Conservation (phyloP, 2,113 vertebrate species). For the Phalacrocorax pelagicus region DNA sequence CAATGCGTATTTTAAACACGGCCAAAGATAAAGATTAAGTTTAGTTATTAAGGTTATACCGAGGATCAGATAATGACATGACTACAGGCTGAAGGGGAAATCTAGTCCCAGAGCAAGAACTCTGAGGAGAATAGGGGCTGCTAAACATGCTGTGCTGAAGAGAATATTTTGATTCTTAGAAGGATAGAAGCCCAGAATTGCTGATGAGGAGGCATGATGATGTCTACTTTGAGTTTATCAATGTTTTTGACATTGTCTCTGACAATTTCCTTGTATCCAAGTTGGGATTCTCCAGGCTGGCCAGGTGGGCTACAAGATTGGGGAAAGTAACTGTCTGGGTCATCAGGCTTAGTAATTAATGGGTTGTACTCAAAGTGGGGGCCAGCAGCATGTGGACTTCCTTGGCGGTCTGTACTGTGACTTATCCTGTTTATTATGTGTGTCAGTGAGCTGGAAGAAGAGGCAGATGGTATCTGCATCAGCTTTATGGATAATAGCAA, state of each 20-base stretch:
- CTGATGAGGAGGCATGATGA: neutral
- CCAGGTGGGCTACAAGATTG: neutral
- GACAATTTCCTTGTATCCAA: neutral
- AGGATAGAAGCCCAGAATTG: neutral
- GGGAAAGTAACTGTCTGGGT: neutral
- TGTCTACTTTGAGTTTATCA: neutral
- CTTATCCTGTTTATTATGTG: neutral
- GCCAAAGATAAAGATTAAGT: neutral
- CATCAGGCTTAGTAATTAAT: neutral
- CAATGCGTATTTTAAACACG: neutral
- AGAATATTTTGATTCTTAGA: conserved; percentile 13
- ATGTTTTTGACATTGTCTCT: neutral
- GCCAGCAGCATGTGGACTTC: neutral
- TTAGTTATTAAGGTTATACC: neutral
- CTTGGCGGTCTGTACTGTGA: neutral
- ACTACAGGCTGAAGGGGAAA: neutral
- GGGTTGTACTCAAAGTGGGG: accelerated
- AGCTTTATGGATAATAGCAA: neutral
- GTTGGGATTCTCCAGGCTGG: neutral
- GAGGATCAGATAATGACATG: neutral
- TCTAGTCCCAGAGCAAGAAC: neutral
- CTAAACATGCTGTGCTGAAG: neutral
- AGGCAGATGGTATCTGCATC: neutral
- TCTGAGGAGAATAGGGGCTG: neutral
- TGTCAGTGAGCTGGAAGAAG: neutral